Base-by-base conservation (phyloP, 2,888 invertebrate species). In the Oxyscelio sp. region DNA sequence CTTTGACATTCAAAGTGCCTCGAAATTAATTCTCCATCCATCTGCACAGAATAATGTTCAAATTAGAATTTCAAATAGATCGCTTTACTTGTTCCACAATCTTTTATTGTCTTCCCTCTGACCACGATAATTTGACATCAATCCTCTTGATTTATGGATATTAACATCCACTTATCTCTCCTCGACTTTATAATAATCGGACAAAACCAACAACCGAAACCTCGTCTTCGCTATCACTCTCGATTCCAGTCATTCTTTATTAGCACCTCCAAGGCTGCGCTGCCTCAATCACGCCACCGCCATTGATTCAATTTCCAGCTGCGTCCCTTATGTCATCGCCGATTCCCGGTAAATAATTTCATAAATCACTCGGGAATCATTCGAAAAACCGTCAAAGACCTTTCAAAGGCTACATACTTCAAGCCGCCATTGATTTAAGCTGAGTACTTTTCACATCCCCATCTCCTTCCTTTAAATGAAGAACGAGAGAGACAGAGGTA, bases 271-370 rank as follows among this genome's bases (percentile, higher is more conserved):
- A 81, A 73, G 80, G 74, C 68, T 74, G 59, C 38, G 58, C 31
- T 61, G 65, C 8, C 40, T 58, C 43, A 68, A 68, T 70, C 70
- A 58, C 52, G 27, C 19, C 11, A 43, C 40, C 52, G 54, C 77
- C 58, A 66, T 82, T 77, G 77, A 83, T 59, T 77, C 71, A 66
- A 77, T 66, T 83, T 66, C 83, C 83, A 83, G 83, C 83, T 83
- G 77, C 71, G 66, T 54, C 27, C 13, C 70, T 83, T 83, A 71
- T 82, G 70, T 68, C 73, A 63, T 59, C 80, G 58, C 61, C 66
- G 2, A 5, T 77, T 83, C 73, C 34, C 43, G 17, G 77, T 83
- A 83, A 71, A 59, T 61, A 61, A 75, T 74, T 71, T 77, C 83
- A 74, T 83, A 83, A 83, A 83, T 83, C 83, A 77, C 77, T 59